Conservation (phyloP, 1,140 invertebrate genomes). For the Drosophila aff. region DNA sequence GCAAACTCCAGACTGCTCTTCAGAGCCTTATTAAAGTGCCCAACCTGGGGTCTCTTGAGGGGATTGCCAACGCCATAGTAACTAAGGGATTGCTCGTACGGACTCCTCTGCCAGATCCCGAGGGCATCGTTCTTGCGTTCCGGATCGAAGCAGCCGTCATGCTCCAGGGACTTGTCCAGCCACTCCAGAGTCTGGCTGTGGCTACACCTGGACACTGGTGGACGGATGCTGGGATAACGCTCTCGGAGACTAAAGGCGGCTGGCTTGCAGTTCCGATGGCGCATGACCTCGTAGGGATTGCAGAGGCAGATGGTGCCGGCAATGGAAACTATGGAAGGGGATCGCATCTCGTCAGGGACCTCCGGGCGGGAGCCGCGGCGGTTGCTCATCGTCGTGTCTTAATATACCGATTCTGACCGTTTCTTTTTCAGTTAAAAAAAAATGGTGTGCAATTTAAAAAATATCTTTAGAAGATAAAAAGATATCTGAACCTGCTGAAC, state of each 20-base stretch:
- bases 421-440: background rate
- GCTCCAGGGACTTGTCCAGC: constrained; percentile 26
- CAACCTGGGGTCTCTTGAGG: constrained; percentile 5
- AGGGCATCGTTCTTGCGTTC: constrained; percentile 17
- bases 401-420: background rate
- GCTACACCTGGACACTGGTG: constrained; percentile 49
- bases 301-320: background rate
- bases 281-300: constrained; percentile 29
- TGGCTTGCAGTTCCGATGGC: constrained; percentile 49
- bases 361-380: background rate
- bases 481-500: background rate
- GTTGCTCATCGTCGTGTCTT: background rate
- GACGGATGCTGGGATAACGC: constrained; percentile 46
- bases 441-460: constrained; percentile 5
- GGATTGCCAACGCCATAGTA: constrained; percentile 43
- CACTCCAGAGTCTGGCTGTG: constrained; percentile 7
- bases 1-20: constrained; percentile 15
- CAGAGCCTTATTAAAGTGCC: constrained; percentile 19
- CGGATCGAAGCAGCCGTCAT: constrained; percentile 15
- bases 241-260: constrained; percentile 14
- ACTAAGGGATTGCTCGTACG: constrained; percentile 32
- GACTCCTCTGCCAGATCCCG: constrained; percentile 37
- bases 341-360: background rate
- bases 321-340: no score
- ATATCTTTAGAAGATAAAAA: background rate